Base-by-base conservation (phyloP, 2,797 vertebrate genomes). In the Microctenopoma lineatum region DNA sequence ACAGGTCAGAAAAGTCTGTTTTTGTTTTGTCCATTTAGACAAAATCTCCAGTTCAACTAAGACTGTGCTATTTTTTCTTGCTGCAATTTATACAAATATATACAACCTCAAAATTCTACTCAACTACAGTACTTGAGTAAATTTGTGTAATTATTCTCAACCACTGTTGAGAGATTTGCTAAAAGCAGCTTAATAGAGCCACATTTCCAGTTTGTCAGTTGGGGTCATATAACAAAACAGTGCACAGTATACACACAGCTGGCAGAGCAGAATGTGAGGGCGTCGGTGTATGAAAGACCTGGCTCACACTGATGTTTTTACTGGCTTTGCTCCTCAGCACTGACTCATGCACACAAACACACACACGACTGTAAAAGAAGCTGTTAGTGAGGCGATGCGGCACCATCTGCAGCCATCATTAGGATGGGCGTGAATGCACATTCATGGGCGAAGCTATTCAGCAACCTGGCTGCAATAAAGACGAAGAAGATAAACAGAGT, bases 371-470 rank as follows among this genome's bases (percentile, higher is more conserved):
- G 80, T 81, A 88, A 83, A 87, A 84, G 70, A 87, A 90, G 86
- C 85, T 69, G 86, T 83, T 87, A 81, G 80, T 39, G 73, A 75
- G 75, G 69, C 25, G 79, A 86, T 66, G 45, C 64, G 75, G 34
- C 10, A 25, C 88, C 89, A 91, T 93, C 90, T 93, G 89, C 75
- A 80, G 71, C 71, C 54, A 57, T 89, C 86, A 85, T 92, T 88
- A 90, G 36, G 79, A 65, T 29, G 45, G 71, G 71, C 63, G 66
- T 82, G 77, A 85, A 91, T 78, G 76, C 82, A 84, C 79, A 87
- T 76, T 85, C 81, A 85, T 71, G 79, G 84, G 64, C 66, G 69
- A 79, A 73, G 79, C 77, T 62, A 59, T 89, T 88, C 80, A 79
- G 70, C 83, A 90, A 68, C 71, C 78, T 81, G 80, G 72, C 84